A percentile compares a stretch with the other conserved stretches of the same genome.
Evolutionary conservation across 2,888 invertebrate genomes (phyloP).

Genomic region (Polyommatus iphigenia): DNA sequence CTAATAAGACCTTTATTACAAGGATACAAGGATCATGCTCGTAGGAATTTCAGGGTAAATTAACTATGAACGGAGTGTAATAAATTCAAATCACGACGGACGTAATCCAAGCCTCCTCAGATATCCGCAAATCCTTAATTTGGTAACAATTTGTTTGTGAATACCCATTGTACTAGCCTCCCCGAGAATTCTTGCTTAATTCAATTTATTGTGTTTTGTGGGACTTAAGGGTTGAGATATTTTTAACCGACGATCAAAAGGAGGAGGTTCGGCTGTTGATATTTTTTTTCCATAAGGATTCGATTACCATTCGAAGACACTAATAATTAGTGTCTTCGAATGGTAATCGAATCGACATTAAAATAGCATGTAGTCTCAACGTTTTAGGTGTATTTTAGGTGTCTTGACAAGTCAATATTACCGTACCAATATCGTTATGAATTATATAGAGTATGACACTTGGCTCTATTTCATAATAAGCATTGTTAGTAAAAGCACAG

Average conservation of each 20-base stretch:
- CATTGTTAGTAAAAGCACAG: too few species aligned
- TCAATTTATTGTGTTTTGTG: slow-evolving; percentile 8
- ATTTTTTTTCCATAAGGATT: too few species aligned
- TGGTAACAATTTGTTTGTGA: slow-evolving; percentile 69
- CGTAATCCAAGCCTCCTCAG: slow-evolving; percentile 72
- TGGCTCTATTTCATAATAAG: too few species aligned
- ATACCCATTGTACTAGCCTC: slow-evolving; percentile 48
- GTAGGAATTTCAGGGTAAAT: not conserved
- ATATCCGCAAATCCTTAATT: slow-evolving; percentile 75
- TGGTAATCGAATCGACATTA: too few species aligned
- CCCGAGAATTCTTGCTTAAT: not conserved
- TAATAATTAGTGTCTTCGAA: too few species aligned
- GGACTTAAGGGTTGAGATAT: slow-evolving; percentile 1
- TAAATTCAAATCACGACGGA: slow-evolving; percentile 77
- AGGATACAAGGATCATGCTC: not conserved
- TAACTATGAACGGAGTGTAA: slow-evolving; percentile 47
- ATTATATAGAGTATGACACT: too few species aligned
- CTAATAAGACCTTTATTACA: not conserved
- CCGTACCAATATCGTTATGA: too few species aligned
- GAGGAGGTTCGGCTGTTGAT: too few species aligned
- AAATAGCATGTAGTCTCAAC: too few species aligned
- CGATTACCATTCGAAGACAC: too few species aligned
- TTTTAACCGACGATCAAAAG: not conserved
- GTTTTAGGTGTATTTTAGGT: too few species aligned
- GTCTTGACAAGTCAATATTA: too few species aligned